Evolutionary conservation across 35 echinoderm and acorn worm genomes (phyloP).

Genomic region (Ophioderma brevispina): DNA sequence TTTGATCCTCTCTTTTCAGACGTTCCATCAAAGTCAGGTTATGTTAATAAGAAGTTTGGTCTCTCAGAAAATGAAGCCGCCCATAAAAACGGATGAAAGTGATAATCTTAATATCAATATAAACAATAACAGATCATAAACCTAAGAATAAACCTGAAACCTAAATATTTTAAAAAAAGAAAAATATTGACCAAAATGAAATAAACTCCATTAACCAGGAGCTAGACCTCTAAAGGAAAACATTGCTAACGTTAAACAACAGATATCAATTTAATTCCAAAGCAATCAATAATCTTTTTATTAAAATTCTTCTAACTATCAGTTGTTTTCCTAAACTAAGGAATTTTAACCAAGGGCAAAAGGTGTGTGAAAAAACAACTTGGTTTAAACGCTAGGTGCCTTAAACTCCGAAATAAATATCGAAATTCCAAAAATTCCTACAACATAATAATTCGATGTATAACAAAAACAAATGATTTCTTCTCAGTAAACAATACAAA

Average conservation of each 20-base stretch:
- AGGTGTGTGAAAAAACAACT: not conserved
- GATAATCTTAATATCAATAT: too few relatives aligned
- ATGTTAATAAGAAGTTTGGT: not conserved
- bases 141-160: not conserved
- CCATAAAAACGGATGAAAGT: not conserved
- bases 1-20: not conserved
- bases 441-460: not conserved
- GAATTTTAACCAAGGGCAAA: not conserved
- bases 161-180: too few relatives aligned
- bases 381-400: not conserved
- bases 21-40: not conserved
- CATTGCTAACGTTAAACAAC: too few relatives aligned
- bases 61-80: not conserved
- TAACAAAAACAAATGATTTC: not conserved
- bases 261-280: not conserved
- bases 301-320: not conserved
- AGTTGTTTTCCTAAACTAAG: not conserved
- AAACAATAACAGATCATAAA: not conserved
- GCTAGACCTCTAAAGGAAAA: too few relatives aligned
- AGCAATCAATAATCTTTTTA: not conserved
- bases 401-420: not conserved
- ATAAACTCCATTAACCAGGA: too few relatives aligned
- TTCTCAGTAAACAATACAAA: not conserved
- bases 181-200: not conserved
- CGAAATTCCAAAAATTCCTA: not conserved